phyloP scores from a whole-genome alignment of 2,888 invertebrate genomes.

The Thera britannica region DNA sequence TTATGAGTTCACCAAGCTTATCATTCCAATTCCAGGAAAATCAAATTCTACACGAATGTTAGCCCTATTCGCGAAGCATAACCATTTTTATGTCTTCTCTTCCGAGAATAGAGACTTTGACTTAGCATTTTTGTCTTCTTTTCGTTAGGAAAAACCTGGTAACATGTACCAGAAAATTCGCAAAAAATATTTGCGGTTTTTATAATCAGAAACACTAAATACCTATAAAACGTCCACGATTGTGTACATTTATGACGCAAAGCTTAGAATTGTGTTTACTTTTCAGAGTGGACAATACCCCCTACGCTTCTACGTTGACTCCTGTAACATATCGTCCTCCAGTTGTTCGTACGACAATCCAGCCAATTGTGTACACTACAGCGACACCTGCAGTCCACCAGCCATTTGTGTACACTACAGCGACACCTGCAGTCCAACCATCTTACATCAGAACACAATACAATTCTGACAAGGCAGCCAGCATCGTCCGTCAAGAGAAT shows the following conservation, averaged over 20 bases:
- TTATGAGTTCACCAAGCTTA: not conserved
- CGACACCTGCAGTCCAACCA: conserved; percentile 26
- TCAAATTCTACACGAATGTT: not conserved
- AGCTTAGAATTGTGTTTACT: not conserved
- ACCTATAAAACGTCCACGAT: too few species aligned
- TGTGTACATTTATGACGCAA: not conserved
- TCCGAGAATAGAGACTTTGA: too few species aligned
- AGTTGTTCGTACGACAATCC: conserved; percentile 43
- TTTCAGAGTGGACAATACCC: conserved; percentile 52
- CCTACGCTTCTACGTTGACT: conserved; percentile 50
- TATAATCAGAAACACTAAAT: conserved; percentile 1
- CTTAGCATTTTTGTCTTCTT: too few species aligned
- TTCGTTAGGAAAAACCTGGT: too few species aligned
- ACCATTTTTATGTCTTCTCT: too few species aligned
- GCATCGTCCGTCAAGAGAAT: conserved; percentile 82
- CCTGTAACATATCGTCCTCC: conserved; percentile 56
- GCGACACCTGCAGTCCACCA: conserved; percentile 32
- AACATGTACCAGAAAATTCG: conserved; percentile 1
- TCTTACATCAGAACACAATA: conserved; percentile 47
- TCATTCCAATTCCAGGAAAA: conserved; percentile 11
- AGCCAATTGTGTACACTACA: conserved; percentile 42
- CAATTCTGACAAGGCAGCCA: conserved; percentile 78
- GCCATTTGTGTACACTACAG: conserved; percentile 43
- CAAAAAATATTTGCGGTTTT: conserved; percentile 16
- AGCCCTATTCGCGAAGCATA: too few species aligned